Evolutionary conservation across 2,797 vertebrate species (phyloP).

Genomic region (Xenentodon cancila): DNA sequence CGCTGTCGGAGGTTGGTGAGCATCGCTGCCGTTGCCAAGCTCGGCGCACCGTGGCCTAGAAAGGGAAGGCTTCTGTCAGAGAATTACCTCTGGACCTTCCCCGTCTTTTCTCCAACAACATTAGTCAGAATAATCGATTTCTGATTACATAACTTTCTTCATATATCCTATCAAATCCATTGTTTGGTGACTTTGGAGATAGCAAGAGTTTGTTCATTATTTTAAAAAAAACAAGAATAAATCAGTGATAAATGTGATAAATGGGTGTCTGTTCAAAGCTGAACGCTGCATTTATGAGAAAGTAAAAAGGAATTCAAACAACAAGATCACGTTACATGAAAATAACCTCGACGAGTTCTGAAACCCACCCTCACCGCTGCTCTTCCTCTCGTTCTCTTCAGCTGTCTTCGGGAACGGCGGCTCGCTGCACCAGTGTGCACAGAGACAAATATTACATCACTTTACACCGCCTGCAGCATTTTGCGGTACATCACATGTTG

Average conservation of each 20-base stretch:
- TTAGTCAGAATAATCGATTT: too few relatives aligned
- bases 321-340: not conserved
- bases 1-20: constrained; percentile 57
- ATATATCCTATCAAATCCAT: too few relatives aligned
- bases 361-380: constrained; percentile 75
- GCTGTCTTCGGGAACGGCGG: constrained; percentile 42
- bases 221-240: too few relatives aligned
- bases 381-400: constrained; percentile 55
- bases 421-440: constrained; percentile 72
- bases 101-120: too few relatives aligned
- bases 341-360: not conserved
- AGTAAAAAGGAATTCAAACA: not conserved
- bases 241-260: too few relatives aligned
- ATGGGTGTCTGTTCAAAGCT: not conserved
- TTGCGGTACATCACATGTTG: constrained; percentile 4
- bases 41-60: constrained; percentile 42
- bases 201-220: too few relatives aligned
- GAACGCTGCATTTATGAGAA: not conserved
- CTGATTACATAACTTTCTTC: too few relatives aligned
- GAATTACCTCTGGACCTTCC: too few relatives aligned
- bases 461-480: constrained; percentile 19
- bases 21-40: constrained; percentile 34
- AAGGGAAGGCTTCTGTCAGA: constrained; percentile 14
- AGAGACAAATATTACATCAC: constrained; percentile 46
- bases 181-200: too few relatives aligned